phyloP scores from a whole-genome alignment of 1,140 invertebrate genomes.

The Lepidurus arcticus region DNA sequence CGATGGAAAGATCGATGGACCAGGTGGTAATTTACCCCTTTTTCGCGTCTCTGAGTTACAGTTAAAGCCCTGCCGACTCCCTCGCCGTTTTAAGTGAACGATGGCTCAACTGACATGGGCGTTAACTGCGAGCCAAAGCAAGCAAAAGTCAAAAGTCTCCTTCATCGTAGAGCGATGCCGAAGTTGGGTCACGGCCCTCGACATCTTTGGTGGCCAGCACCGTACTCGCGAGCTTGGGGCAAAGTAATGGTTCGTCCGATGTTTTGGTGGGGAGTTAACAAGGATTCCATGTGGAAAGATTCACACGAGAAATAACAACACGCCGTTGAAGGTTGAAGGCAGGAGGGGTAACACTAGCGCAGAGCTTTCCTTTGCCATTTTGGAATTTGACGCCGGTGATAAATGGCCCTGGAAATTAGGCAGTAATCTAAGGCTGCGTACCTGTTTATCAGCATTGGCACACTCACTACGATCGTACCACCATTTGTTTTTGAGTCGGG shows the following conservation, averaged over 20 bases:
- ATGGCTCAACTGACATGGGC: neutral
- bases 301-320: neutral
- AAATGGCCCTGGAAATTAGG: too few species aligned
- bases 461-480: conserved; percentile 82
- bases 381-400: too few species aligned
- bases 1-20: neutral
- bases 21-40: conserved; percentile 39
- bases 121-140: neutral
- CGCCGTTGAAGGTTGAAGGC: neutral
- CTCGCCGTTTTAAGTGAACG: conserved; percentile 25
- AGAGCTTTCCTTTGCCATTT: too few species aligned
- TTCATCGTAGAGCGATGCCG: neutral
- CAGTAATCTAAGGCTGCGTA: conserved; percentile 38
- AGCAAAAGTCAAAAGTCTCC: neutral
- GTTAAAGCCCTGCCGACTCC: conserved; percentile 37
- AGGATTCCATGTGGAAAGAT: neutral
- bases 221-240: too few species aligned
- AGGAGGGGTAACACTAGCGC: neutral
- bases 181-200: neutral
- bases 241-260: too few species aligned
- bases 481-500: conserved; percentile 88
- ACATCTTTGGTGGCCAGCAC: too few species aligned
- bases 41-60: conserved; percentile 44
- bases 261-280: neutral
- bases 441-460: conserved; percentile 61